Evolutionary conservation across 2,797 vertebrate species (phyloP).

Genomic region (Leptodactylus fallax): DNA sequence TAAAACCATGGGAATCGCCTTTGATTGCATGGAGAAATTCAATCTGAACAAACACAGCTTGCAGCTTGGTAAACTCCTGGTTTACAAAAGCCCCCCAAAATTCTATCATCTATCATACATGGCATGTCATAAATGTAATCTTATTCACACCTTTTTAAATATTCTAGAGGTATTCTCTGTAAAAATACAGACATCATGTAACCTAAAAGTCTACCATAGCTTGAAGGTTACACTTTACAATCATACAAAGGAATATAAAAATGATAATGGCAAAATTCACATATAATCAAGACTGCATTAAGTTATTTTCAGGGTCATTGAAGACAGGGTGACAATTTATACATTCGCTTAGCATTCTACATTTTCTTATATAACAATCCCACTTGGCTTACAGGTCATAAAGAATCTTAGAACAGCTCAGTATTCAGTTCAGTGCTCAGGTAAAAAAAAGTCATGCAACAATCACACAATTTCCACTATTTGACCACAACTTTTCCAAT

Average conservation of each 20-base stretch:
- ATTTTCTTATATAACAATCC: neutral
- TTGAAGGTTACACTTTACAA: neutral
- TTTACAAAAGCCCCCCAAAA: too few species aligned
- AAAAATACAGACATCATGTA: neutral
- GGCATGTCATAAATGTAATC: too few species aligned
- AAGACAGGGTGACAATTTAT: neutral
- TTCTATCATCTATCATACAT: too few species aligned
- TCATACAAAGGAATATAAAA: neutral
- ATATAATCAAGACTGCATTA: neutral
- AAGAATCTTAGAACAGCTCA: neutral
- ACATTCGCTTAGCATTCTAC: neutral
- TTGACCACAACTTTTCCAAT: neutral
- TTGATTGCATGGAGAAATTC: too few species aligned
- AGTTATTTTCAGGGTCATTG: neutral
- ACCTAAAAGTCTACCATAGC: neutral
- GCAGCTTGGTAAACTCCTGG: too few species aligned
- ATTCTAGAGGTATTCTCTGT: neutral
- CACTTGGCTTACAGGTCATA: neutral
- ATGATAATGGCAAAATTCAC: neutral
- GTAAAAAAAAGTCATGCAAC: too few species aligned
- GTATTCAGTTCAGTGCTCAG: too few species aligned
- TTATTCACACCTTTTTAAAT: neutral
- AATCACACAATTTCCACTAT: neutral
- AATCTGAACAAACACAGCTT: too few species aligned
- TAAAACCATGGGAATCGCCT: too few species aligned